Percentiles rank a stretch among this genome's conserved stretches.
Evolutionary conservation across 2,797 vertebrate genomes (phyloP).

Genomic region (Enteromius argenteus): DNA sequence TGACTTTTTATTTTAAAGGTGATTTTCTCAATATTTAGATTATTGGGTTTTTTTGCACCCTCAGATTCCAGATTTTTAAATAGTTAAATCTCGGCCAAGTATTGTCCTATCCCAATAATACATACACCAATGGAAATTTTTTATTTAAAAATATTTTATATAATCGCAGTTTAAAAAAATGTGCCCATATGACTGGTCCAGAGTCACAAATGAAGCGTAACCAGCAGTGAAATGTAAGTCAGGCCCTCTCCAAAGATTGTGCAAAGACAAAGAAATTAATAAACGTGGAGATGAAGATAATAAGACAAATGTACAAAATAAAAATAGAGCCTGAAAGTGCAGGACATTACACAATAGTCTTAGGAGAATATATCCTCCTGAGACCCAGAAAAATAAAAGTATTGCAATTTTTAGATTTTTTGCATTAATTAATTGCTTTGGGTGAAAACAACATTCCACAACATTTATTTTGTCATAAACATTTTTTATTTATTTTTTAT

Average conservation of each 20-base stretch:
- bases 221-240: neutral
- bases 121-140: neutral
- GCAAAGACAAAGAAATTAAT: neutral
- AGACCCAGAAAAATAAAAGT: no score
- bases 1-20: no score
- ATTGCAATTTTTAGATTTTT: no score
- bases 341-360: neutral
- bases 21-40: neutral
- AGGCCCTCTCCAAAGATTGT: neutral
- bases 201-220: neutral
- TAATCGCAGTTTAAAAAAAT: neutral
- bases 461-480: no score
- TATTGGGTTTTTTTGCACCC: neutral
- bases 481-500: no score
- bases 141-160: neutral
- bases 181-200: neutral
- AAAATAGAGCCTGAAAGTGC: neutral
- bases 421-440: no score
- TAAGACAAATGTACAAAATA: neutral
- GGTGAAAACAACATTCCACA: no score
- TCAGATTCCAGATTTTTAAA: neutral
- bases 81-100: neutral
- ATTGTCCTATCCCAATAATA: neutral
- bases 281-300: neutral
- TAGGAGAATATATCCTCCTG: neutral